phyloP scores from a whole-genome alignment of 2,797 vertebrate species.

The Vultur gryphus region DNA sequence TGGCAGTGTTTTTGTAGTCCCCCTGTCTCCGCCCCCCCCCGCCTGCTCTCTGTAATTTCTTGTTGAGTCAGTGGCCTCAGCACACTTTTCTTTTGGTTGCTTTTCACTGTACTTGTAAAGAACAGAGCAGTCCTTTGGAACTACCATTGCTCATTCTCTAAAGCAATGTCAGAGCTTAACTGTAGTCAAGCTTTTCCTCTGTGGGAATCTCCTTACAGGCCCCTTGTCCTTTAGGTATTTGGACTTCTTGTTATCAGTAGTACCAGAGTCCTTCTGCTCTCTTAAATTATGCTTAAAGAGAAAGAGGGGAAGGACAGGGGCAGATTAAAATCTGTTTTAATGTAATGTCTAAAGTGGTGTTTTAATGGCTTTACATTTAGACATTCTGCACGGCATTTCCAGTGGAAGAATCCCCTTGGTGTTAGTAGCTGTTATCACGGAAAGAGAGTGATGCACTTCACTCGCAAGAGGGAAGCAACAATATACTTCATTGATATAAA shows the following conservation, averaged over 20 bases:
- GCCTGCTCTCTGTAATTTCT: neutral
- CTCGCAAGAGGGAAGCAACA: neutral
- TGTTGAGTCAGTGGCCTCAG: neutral
- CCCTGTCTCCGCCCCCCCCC: no score
- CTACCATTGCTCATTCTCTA: neutral
- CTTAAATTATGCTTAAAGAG: neutral
- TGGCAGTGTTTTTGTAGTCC: neutral
- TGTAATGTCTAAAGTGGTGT: neutral
- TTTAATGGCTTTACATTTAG: neutral
- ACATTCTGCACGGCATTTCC: neutral
- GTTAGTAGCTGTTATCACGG: neutral
- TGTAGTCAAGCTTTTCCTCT: neutral
- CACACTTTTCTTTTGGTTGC: neutral
- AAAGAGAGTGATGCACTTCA: neutral
- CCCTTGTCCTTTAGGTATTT: neutral
- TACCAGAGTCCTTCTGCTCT: neutral
- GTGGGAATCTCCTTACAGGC: neutral
- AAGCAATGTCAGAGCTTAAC: neutral
- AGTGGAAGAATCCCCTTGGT: neutral
- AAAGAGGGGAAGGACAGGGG: neutral
- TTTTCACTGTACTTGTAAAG: neutral
- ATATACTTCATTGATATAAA: neutral
- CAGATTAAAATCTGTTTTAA: neutral
- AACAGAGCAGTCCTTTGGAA: neutral
- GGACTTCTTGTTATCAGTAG: neutral